Evolutionary conservation across 2,888 invertebrate species (phyloP).

Genomic region (Mamestra brassicae): DNA sequence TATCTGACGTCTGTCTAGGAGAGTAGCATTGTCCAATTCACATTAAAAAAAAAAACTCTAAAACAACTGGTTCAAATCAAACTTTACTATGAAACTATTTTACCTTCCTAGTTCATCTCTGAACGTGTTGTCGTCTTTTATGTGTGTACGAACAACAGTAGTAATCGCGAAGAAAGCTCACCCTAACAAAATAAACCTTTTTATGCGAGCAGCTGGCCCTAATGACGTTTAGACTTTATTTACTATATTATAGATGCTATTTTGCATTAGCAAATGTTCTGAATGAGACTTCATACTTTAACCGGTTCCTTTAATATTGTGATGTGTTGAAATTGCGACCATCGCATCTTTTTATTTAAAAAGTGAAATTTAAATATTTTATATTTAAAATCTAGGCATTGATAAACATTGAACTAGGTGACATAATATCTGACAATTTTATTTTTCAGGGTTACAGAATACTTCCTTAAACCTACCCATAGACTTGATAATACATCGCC

Average conservation of each 20-base stretch:
- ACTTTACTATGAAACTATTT: neutral
- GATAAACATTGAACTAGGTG: neutral
- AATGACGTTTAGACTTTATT: conserved; percentile 70
- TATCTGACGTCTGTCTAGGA: no score
- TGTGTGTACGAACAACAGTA: conserved; percentile 82
- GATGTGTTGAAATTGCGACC: conserved; percentile 68
- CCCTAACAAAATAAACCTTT: conserved; percentile 83
- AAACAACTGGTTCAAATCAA: neutral
- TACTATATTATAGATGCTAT: conserved; percentile 68
- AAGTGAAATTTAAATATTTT: no score
- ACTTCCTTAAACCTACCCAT: neutral
- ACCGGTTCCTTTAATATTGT: conserved; percentile 70
- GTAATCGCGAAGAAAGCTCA: conserved; percentile 86
- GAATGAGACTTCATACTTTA: conserved; percentile 66
- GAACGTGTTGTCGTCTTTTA: conserved; percentile 81
- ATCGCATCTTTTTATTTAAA: conserved; percentile 67
- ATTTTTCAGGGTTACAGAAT: neutral
- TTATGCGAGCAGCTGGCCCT: conserved; percentile 73
- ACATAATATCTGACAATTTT: neutral
- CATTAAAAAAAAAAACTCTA: no score
- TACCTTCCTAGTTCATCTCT: conserved; percentile 73
- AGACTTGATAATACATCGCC: neutral
- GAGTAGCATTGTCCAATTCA: no score
- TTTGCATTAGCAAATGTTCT: conserved; percentile 69
- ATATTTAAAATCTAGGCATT: no score